Base-by-base conservation (phyloP, 2,888 invertebrate species). In the Drosophila suboccidentalis region DNA sequence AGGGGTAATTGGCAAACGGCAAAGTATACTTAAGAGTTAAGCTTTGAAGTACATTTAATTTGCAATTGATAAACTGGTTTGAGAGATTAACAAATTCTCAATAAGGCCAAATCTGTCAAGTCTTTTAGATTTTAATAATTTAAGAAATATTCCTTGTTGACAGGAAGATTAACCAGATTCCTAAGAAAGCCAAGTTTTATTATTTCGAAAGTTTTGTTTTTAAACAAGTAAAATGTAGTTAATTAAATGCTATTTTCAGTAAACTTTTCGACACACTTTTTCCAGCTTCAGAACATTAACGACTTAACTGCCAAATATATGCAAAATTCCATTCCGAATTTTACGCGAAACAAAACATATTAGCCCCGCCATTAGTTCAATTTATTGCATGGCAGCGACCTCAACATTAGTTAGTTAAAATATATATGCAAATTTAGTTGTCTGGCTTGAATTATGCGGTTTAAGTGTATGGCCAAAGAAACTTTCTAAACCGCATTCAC, bases 401-500 rank as follows among this genome's bases (percentile, higher is more conserved):
- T 61, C 71, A 51, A 49, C 58, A 41, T 49, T 51, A 57, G 50
- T 46, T 51, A n/a, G 32, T 38, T 22, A 15, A 64, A 44, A 55
- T 47, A 43, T 77, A 47, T 78, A 50, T 78, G 73, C 73, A 75
- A 80, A 86, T 80, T 41, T 57, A n/a, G 36, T 80, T 58, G 50
- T 72, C 36, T 49, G 34, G 17, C 44, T 49, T 51, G 50, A 71
- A 68, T 60, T 19, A 55, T 61, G 73, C 51, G 76, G 74, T 57
- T 72, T 69, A 26, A 57, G 46, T 43, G 19, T 51, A 44, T 64
- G 59, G 54, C 22, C 19, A 34, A 60, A 47, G 66, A 79, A 64
- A 86, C 86, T 86, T 86, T 86, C 86, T 87, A 89, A 86, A 87
- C 85, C 82, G 75, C 85, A 88, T 74, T 82, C 84, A 59, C 61